These are phyloP conservation scores for Meiosimyza decipiens DNA, from an alignment of 2,888 invertebrate species.

Conservation along the genomic window DNA sequence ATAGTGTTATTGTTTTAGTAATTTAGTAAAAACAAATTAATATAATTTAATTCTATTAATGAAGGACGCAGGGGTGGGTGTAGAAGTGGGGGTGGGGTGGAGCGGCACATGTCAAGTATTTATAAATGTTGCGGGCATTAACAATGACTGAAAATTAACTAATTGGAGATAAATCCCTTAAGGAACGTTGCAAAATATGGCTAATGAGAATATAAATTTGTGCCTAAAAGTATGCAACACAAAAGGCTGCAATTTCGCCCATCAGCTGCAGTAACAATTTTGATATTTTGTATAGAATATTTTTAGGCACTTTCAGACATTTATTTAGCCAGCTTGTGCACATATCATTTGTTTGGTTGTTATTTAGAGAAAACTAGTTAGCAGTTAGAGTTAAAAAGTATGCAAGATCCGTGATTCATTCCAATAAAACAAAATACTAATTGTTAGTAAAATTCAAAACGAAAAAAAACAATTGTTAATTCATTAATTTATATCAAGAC, in stretches of 20 bases:
- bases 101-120: neutral
- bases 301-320: too few species aligned
- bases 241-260: too few species aligned
- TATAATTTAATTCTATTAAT: too few species aligned
- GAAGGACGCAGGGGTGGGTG: too few species aligned
- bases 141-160: neutral
- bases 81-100: neutral
- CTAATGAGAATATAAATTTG: too few species aligned
- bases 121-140: constrained; percentile 11
- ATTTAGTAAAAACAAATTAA: neutral
- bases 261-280: too few species aligned
- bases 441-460: constrained; percentile 35
- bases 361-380: neutral
- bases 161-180: neutral
- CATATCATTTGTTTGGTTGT: neutral
- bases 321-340: too few species aligned
- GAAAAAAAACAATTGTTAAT: constrained; percentile 33
- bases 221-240: too few species aligned
- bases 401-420: constrained; percentile 38
- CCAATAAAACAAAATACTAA: constrained; percentile 33
- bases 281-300: too few species aligned
- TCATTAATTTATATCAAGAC: constrained; percentile 6
- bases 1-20: neutral
- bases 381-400: constrained; percentile 31
- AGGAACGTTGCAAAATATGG: neutral